phyloP scores from a whole-genome alignment of 2,113 vertebrate genomes.

The Mellivora capensis region DNA sequence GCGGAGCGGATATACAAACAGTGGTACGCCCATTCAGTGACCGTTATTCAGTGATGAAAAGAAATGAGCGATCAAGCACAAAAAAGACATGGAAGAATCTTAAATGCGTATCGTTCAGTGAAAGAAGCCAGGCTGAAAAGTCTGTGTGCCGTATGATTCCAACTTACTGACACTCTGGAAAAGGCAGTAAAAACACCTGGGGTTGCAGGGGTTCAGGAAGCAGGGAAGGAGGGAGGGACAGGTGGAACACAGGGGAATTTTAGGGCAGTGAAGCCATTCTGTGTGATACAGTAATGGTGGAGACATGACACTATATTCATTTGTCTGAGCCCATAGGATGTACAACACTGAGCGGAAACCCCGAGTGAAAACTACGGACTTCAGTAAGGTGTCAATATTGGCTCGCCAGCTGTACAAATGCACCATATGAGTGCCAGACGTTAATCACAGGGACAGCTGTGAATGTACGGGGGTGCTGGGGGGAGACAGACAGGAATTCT shows the following conservation, averaged over 20 bases:
- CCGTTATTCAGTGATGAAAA: background rate
- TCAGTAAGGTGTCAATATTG: background rate
- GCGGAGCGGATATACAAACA: background rate
- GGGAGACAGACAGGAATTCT: background rate
- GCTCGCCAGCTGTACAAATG: background rate
- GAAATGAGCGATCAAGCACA: background rate
- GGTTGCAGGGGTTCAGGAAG: background rate
- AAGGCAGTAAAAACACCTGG: background rate
- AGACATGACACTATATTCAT: background rate
- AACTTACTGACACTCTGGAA: background rate
- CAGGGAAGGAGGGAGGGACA: background rate
- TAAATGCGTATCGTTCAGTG: background rate
- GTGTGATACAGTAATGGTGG: background rate
- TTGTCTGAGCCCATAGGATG: background rate
- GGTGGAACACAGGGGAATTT: background rate
- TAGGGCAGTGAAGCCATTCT: background rate
- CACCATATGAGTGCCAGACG: background rate
- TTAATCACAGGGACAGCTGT: background rate
- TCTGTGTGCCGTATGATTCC: background rate
- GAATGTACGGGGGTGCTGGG: fast-evolving
- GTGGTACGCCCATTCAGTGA: background rate
- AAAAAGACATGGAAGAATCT: background rate
- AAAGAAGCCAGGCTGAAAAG: background rate
- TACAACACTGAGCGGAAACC: background rate
- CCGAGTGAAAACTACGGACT: background rate